A percentile compares a stretch with the other conserved stretches of the same genome.
phyloP scores from a whole-genome alignment of 2,888 invertebrate species.

The Phyto melanocephala region DNA sequence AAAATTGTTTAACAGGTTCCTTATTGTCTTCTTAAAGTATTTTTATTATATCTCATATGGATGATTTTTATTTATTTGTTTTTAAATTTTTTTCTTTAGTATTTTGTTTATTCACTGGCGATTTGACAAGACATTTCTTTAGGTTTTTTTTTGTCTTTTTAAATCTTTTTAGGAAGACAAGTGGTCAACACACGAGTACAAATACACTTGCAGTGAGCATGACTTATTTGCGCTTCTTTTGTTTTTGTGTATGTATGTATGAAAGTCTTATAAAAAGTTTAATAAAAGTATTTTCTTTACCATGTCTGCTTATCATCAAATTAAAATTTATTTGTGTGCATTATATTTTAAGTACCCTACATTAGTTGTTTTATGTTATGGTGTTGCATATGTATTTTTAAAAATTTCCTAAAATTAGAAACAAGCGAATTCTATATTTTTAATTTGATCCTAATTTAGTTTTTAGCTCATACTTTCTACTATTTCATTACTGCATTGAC shows the following conservation, averaged over 20 bases:
- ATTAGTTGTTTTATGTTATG: background rate
- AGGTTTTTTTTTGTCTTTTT: background rate
- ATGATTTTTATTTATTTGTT: conserved; percentile 38
- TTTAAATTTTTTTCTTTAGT: conserved; percentile 8
- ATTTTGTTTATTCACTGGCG: conserved; percentile 33
- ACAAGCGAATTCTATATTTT: no score
- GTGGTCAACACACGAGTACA: conserved; percentile 48
- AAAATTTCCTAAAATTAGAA: no score
- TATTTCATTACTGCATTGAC: no score
- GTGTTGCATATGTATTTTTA: no score
- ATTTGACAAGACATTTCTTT: conserved; percentile 56
- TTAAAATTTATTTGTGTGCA: conserved; percentile 2
- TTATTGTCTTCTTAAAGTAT: conserved; percentile 35
- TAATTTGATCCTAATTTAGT: no score
- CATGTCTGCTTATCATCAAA: conserved; percentile 6
- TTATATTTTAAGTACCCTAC: conserved; percentile 8
- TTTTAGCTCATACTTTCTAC: no score
- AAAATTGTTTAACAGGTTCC: conserved; percentile 66
- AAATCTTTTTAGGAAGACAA: conserved; percentile 36
- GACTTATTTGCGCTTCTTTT: background rate
- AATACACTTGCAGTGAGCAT: background rate
- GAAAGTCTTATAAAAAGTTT: background rate
- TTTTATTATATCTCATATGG: conserved; percentile 3
- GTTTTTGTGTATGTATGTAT: background rate
- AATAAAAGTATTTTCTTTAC: background rate